phyloP scores from a whole-genome alignment of 2,888 invertebrate genomes.

The Pherbina coryleti region DNA sequence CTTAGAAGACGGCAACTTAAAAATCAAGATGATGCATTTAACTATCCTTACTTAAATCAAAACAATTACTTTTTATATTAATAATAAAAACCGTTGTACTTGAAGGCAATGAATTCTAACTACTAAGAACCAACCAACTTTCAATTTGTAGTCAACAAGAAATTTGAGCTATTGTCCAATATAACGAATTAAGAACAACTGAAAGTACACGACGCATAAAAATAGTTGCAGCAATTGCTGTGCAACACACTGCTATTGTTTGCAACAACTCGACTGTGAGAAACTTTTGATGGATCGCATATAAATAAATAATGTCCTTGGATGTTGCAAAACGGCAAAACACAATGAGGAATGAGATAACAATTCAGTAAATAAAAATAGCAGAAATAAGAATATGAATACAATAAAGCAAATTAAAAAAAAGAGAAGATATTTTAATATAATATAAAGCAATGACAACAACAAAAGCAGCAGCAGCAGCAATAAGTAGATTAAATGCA shows the following conservation, averaged over 20 bases:
- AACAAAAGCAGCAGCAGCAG: slow-evolving; percentile 1
- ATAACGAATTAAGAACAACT: too few species aligned
- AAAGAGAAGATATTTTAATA: neutral
- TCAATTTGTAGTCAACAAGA: too few species aligned
- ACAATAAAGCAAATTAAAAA: neutral
- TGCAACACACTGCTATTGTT: neutral
- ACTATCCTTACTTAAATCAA: too few species aligned
- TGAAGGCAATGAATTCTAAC: too few species aligned
- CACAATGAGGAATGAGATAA: neutral
- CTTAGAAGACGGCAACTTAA: too few species aligned
- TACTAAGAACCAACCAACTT: too few species aligned
- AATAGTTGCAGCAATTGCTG: neutral
- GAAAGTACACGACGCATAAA: neutral
- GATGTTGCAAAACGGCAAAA: neutral
- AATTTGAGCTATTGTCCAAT: too few species aligned
- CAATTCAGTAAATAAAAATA: neutral
- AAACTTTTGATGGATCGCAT: slow-evolving; percentile 1
- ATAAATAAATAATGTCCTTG: neutral
- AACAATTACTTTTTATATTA: too few species aligned
- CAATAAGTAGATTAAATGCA: neutral
- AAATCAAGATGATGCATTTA: too few species aligned
- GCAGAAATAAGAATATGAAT: neutral
- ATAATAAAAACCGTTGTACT: too few species aligned
- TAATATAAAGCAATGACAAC: slow-evolving; percentile 7
- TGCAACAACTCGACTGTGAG: neutral